Conservation (phyloP, 2,797 vertebrate species). For the Carapus acus region DNA sequence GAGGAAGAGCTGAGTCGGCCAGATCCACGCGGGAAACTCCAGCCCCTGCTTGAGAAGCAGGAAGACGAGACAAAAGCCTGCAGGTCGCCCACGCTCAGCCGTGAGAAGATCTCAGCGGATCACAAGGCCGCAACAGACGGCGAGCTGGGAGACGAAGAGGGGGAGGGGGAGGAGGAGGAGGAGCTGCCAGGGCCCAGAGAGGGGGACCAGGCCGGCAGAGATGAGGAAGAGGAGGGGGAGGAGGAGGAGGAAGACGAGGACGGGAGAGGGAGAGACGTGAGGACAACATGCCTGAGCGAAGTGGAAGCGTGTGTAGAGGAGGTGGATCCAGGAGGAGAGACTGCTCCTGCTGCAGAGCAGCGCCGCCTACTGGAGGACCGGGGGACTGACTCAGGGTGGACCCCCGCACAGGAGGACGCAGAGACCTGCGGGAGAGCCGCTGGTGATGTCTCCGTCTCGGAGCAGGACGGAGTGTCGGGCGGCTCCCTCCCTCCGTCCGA, state of each 20-base stretch:
- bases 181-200: slow-evolving; percentile 5
- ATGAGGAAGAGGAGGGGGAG: not conserved
- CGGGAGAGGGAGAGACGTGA: not conserved
- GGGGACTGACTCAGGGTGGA: not conserved
- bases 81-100: slow-evolving; percentile 3
- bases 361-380: not conserved
- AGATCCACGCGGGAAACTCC: no score
- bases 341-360: not conserved
- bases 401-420: not conserved
- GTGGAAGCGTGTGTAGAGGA: slow-evolving; percentile 9
- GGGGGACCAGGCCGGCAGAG: not conserved
- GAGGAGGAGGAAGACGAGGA: not conserved
- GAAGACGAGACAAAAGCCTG: slow-evolving; percentile 1
- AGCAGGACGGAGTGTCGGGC: not conserved
- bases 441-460: slow-evolving; percentile 27
- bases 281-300: not conserved
- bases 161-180: slow-evolving; percentile 1
- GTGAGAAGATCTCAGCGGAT: slow-evolving; percentile 1
- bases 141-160: slow-evolving; percentile 6
- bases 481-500: slow-evolving; percentile 33
- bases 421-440: slow-evolving; percentile 9
- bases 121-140: not conserved
- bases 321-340: not conserved
- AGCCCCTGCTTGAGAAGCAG: no score
- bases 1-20: no score